Evolutionary conservation across 2,113 vertebrate species (phyloP).

Genomic region (Camarhynchus parvulus): DNA sequence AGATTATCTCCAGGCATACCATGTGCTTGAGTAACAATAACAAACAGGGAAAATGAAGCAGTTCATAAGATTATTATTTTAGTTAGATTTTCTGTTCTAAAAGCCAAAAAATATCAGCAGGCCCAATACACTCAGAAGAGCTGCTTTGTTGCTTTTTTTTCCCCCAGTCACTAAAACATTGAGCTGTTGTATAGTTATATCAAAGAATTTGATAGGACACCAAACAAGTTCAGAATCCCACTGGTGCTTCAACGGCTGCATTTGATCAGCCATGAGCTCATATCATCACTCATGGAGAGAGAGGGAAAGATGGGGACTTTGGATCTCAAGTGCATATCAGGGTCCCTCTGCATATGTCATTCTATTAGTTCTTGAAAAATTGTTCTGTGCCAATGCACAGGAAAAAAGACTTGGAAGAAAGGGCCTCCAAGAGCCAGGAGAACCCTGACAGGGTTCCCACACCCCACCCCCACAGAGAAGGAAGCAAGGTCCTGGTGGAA

Average conservation of each 20-base stretch:
- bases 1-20: slow-evolving; percentile 28
- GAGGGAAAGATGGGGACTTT: not conserved
- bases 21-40: slow-evolving; percentile 45
- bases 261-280: not conserved
- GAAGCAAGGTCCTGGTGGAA: not conserved
- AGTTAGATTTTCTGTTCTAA: slow-evolving; percentile 40
- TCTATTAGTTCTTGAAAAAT: not conserved
- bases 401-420: not conserved
- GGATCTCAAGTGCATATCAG: not conserved
- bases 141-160: not conserved
- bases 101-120: slow-evolving; percentile 4
- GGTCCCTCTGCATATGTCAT: not conserved
- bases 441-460: not conserved
- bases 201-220: not conserved
- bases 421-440: not conserved
- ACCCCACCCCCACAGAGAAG: not conserved
- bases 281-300: not conserved
- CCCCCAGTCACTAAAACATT: not conserved
- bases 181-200: not conserved
- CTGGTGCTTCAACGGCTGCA: not conserved
- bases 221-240: not conserved
- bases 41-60: slow-evolving; percentile 37
- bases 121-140: not conserved
- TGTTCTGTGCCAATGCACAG: not conserved
- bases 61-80: slow-evolving; percentile 28